phyloP scores from a whole-genome alignment of 2,888 invertebrate genomes.

The Ganaspis brasiliensis region DNA sequence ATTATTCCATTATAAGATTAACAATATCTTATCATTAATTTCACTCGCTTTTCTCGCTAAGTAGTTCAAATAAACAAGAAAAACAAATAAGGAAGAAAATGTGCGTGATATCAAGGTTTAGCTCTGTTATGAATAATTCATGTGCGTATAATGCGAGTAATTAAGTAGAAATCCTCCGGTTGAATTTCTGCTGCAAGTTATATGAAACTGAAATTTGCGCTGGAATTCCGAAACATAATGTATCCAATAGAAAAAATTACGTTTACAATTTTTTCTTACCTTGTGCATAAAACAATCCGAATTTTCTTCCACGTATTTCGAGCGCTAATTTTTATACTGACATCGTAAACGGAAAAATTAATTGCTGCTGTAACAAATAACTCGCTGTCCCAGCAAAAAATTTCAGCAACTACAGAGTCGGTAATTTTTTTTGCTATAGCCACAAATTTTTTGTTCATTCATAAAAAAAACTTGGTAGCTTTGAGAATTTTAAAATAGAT shows the following conservation, averaged over 20 bases:
- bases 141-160: conserved; percentile 29
- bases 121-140: conserved; percentile 15
- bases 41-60: not conserved
- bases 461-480: no score
- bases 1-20: no score
- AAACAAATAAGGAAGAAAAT: not conserved
- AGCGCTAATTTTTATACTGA: conserved; percentile 3
- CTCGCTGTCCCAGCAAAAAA: no score
- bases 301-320: not conserved
- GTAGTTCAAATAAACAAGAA: not conserved
- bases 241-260: not conserved
- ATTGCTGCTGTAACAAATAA: no score
- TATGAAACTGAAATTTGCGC: not conserved
- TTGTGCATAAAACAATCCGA: no score
- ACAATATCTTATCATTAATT: no score
- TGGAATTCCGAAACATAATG: not conserved
- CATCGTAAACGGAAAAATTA: no score
- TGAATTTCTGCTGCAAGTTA: conserved; percentile 2
- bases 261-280: not conserved
- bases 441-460: no score
- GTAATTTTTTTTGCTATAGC: no score
- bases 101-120: conserved; percentile 5
- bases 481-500: no score
- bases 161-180: conserved; percentile 24
- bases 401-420: no score